Evolutionary conservation across 2,797 vertebrate genomes (phyloP).

Genomic region (Australoheros facetus): DNA sequence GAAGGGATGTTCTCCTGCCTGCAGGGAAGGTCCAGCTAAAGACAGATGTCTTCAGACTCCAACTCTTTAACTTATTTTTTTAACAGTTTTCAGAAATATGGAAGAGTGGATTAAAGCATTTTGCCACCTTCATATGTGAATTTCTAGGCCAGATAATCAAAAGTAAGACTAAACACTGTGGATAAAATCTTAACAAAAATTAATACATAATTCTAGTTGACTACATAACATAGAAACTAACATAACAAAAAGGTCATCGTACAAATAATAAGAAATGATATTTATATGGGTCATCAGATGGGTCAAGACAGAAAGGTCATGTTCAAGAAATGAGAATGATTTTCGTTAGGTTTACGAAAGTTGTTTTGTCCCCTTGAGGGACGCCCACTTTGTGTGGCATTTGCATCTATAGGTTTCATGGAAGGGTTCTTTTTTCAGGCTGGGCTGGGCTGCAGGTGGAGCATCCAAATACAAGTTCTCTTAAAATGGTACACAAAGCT

Average conservation of each 20-base stretch:
- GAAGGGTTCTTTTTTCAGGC: not conserved
- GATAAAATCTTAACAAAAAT: too few species aligned
- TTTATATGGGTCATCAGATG: not conserved
- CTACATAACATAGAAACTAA: not conserved
- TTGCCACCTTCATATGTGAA: not conserved
- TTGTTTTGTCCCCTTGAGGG: not conserved
- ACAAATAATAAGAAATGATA: not conserved
- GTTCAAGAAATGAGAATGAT: not conserved
- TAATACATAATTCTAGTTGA: not conserved
- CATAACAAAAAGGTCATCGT: not conserved
- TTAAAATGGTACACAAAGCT: not conserved
- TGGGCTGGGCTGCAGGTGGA: not conserved
- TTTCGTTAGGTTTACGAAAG: not conserved
- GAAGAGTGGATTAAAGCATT: not conserved
- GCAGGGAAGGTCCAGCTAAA: not conserved
- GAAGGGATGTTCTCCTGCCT: not conserved
- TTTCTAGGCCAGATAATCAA: not conserved
- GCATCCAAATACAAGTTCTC: not conserved
- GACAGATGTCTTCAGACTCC: not conserved
- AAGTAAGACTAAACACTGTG: not conserved
- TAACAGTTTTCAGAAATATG: not conserved
- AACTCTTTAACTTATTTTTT: not conserved
- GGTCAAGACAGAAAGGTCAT: not conserved
- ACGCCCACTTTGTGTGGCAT: not conserved
- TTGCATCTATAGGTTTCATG: not conserved